These are phyloP conservation scores for Falcunculus frontatus DNA, from an alignment of 2,113 vertebrate species.

Conservation along the genomic window DNA sequence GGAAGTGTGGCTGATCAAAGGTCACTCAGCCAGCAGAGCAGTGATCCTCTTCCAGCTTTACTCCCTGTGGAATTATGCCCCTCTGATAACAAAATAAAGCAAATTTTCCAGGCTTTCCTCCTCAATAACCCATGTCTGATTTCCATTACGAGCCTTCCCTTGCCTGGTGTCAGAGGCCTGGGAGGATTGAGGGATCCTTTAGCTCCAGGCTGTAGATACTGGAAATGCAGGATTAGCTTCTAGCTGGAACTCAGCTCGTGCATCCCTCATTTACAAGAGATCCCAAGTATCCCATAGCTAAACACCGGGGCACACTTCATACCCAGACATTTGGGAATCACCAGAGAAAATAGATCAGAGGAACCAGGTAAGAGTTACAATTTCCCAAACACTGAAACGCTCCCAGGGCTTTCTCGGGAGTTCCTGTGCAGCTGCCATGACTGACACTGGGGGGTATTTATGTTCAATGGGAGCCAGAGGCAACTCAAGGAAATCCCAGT, in stretches of 20 bases:
- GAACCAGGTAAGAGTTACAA: not conserved
- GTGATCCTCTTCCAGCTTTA: not conserved
- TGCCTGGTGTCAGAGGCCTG: not conserved
- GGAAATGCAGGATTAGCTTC: not conserved
- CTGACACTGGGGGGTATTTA: not conserved
- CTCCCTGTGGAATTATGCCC: not conserved
- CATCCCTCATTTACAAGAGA: not conserved
- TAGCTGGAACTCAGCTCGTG: not conserved
- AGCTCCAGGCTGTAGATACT: not conserved
- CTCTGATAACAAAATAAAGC: not conserved
- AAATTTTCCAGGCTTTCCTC: not conserved
- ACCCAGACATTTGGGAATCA: not conserved
- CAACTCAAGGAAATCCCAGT: not conserved
- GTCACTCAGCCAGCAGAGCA: not conserved
- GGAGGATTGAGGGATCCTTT: not conserved
- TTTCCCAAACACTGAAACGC: not conserved
- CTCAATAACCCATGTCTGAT: not conserved
- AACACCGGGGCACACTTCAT: not conserved
- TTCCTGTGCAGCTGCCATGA: not conserved
- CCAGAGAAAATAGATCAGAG: not conserved
- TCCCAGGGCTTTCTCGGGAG: not conserved
- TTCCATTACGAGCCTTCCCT: not conserved
- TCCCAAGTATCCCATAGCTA: not conserved
- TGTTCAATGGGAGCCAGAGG: not conserved
- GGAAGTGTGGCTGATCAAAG: not conserved